A percentile compares a stretch with the other conserved stretches of the same genome.
Conservation (phyloP, 2,888 invertebrate genomes). For the Boloria euphrosyne region DNA sequence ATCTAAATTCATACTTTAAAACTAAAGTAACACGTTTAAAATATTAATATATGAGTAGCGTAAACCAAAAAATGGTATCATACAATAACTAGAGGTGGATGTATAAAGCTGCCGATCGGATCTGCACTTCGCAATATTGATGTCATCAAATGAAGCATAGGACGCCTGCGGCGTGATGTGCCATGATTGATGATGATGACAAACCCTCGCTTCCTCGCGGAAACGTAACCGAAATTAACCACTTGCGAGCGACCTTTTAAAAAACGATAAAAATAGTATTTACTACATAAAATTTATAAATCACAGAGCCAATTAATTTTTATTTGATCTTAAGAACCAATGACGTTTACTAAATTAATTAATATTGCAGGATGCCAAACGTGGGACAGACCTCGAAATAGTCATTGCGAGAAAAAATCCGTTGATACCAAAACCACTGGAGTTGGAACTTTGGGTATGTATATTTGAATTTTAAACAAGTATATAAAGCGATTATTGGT, state of each 20-base stretch:
- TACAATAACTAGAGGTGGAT: background rate
- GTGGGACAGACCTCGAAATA: slow-evolving; percentile 91
- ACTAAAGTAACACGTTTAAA: no score
- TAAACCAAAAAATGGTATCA: slow-evolving; percentile 6
- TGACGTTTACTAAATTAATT: slow-evolving; percentile 34
- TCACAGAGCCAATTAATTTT: background rate
- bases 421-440: slow-evolving; percentile 88
- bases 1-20: no score
- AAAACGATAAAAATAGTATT: slow-evolving; percentile 9
- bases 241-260: slow-evolving; percentile 11
- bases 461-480: slow-evolving; percentile 50
- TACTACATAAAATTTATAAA: slow-evolving; percentile 2
- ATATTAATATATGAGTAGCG: no score
- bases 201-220: slow-evolving; percentile 45
- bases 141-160: slow-evolving; percentile 57
- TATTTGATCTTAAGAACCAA: no score
- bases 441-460: slow-evolving; percentile 90
- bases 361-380: slow-evolving; percentile 85
- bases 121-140: slow-evolving; percentile 36
- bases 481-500: slow-evolving; percentile 48
- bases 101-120: slow-evolving; percentile 24
- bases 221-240: slow-evolving; percentile 56
- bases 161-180: slow-evolving; percentile 53
- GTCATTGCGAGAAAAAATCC: slow-evolving; percentile 91
- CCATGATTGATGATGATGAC: slow-evolving; percentile 72